phyloP scores from a whole-genome alignment of 2,888 invertebrate species.

The Oscheius onirici region DNA sequence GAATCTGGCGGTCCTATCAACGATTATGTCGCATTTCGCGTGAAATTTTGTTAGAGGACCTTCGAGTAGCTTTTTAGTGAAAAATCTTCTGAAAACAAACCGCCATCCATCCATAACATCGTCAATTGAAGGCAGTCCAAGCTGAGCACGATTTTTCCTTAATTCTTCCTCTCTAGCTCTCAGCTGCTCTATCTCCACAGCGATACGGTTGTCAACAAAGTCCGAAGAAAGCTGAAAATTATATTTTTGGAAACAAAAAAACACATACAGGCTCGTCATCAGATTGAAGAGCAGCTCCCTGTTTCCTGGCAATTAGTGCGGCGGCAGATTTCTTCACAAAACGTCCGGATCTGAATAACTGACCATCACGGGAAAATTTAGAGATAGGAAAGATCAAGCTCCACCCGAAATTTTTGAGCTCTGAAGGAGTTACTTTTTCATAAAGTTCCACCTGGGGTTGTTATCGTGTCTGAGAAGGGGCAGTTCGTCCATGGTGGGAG shows the following conservation, averaged over 20 bases:
- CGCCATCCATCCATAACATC: conserved; percentile 27
- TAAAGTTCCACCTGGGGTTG: conserved; percentile 26
- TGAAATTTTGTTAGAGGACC: no score
- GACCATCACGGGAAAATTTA: background rate
- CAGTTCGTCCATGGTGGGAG: conserved; percentile 23
- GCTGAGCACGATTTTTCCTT: conserved; percentile 65
- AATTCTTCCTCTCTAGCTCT: conserved; percentile 75
- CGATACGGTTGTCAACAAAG: conserved; percentile 56
- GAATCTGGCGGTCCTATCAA: no score
- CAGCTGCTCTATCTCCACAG: conserved; percentile 74
- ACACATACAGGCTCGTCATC: conserved; percentile 14
- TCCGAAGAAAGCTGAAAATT: conserved; percentile 45
- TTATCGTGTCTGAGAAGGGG: conserved; percentile 5
- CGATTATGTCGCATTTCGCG: no score
- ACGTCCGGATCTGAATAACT: conserved; percentile 37
- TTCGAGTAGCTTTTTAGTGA: no score
- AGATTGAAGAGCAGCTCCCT: conserved; percentile 37
- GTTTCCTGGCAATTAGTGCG: conserved; percentile 57
- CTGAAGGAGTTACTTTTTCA: conserved; percentile 30
- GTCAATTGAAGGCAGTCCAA: conserved; percentile 47
- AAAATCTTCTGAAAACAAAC: background rate
- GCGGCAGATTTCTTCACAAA: conserved; percentile 63
- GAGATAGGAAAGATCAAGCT: conserved; percentile 6
- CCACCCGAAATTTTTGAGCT: conserved; percentile 1
- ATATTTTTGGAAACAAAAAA: background rate